Base-by-base conservation (phyloP, 1,140 invertebrate genomes). In the Eupeodes corollae region DNA sequence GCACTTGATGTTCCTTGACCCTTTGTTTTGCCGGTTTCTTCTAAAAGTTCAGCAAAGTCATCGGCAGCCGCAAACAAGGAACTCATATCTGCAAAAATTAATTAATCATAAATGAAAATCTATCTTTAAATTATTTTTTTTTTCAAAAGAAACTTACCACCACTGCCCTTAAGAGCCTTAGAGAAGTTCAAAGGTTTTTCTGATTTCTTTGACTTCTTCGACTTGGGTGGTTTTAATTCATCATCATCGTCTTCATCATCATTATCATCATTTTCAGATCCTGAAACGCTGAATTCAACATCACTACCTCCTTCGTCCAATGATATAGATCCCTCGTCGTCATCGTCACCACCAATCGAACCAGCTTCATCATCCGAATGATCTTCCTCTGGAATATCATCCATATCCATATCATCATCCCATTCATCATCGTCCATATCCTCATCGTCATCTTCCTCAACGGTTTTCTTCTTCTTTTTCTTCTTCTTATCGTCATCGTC, bases 11-110 rank as follows among this genome's bases (percentile, higher is more conserved):
- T 75, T 13, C 81, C 81, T 42, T 77, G 73, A 49, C 78, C 79
- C 47, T 75, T 78, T 1, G 73, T 73, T 37, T 72, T 70, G 3
- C 78, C 78, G 21, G 80, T 78, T 49, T 82, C 76, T 61, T 84
- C 82, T 33, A 86, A 55, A 53, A 84, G 71, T 16, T 81, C 79
- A 1, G 82, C 78, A 58, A 84, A 86, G 58, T 84, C 77, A 67
- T 84, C 83, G 1, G 81, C 81, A 1, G 81, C 81, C n/a, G 81
- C 78, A 59, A 84, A 84, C 26, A 81, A 52, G 1, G 75, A 75
- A 3, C 71, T 71, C 42, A 76, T 61, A 48, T 67, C 69, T 71
- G 49, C 37, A 47, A 1, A 46, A 19, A 8, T 12, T 13, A 37
- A 16, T 13, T 37, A 10, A 30, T n/a, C 32, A 32, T 21, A 18